Conservation (phyloP, 2,797 vertebrate species). For the Prunella strophiata region DNA sequence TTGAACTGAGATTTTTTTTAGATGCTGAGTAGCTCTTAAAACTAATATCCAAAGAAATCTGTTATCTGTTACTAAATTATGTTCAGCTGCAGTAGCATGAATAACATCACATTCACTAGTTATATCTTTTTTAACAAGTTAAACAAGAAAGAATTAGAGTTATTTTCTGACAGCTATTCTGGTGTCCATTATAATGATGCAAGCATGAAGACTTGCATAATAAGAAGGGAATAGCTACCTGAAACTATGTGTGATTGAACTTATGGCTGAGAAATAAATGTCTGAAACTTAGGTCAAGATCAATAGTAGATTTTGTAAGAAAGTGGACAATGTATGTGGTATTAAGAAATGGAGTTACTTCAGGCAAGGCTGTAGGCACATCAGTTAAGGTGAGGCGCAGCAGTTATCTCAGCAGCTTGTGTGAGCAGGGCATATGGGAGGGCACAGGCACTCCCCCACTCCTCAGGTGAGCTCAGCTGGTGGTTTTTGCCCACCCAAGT, state of each 20-base stretch:
- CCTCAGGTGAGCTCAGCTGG: background rate
- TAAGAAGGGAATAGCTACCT: background rate
- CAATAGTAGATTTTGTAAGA: background rate
- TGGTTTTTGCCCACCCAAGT: background rate
- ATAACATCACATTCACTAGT: background rate
- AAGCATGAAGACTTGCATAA: background rate
- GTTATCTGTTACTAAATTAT: background rate
- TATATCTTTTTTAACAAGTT: background rate
- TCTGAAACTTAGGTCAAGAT: background rate
- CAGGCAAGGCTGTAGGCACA: rapidly evolving
- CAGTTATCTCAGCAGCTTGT: background rate
- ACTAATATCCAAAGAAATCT: background rate
- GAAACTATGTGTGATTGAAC: background rate
- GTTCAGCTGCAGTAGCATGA: background rate
- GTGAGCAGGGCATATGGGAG: background rate
- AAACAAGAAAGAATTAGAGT: background rate
- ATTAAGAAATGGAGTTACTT: background rate
- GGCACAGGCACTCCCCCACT: background rate
- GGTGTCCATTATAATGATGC: rapidly evolving
- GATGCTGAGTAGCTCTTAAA: background rate
- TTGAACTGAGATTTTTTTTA: background rate
- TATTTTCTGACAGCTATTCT: background rate
- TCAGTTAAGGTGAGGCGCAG: rapidly evolving
- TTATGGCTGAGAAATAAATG: background rate
- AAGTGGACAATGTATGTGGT: background rate